Base-by-base conservation (phyloP, 2,888 invertebrate species). In the Gastrophysa polygoni region DNA sequence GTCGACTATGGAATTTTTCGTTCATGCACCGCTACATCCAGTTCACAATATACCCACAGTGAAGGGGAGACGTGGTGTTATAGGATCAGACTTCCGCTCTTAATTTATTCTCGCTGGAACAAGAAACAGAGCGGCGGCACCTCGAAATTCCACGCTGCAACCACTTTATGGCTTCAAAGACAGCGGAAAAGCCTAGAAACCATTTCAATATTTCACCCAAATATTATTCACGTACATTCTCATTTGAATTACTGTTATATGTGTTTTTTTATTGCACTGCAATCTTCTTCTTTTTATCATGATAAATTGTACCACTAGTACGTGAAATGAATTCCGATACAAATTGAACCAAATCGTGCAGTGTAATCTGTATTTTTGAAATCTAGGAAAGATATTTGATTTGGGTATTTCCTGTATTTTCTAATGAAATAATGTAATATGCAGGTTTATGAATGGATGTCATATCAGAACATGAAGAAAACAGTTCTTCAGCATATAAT, bases 171-270 rank as follows among this genome's bases (percentile, higher is more conserved):
- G 49, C 49, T 24, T 24, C 49, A 16, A 49, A 49, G 38, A 38
- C 38, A 38, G 38, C 38, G 38, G 14, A 38, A 38, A 4, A 38
- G 38, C 38, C 14, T 4, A n/a, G 38, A 38, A 38, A 38, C 38
- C 38, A 49, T 28, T 24, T 28, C 49, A 24, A 49, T 49, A 49
- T 49, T 49, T 49, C 49, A 49, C 24, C 28, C 16, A 49, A 49
- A 46, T 28, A 49, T 16, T 28, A 21, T 29, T 49, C 49, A 49
- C 49, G 49, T 28, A 49, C 16, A 49, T 49, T 28, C 24, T 16
- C 24, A 21, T 49, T n/a, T n/a, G 49, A 28, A 49, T 21, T 28
- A 49, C 49, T 24, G 49, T 49, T 49, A 49, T 49, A n/a, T 38
- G 38, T 38, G 38, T 38, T 38, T 38, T 48, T 49, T 49, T 49